Conservation (phyloP, 2,113 vertebrate species). For the Anarrhichthys ocellatus region DNA sequence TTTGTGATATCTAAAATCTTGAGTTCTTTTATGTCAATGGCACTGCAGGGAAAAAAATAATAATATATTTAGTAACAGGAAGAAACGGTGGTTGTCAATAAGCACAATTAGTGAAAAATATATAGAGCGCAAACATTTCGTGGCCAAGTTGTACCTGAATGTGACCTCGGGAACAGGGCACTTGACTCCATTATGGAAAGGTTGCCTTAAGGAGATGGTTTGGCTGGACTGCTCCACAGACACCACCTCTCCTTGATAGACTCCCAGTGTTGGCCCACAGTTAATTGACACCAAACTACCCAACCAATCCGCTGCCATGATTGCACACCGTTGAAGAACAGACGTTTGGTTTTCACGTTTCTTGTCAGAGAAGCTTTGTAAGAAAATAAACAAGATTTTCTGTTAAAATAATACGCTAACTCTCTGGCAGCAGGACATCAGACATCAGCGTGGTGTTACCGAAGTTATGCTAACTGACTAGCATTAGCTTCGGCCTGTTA, state of each 20-base stretch:
- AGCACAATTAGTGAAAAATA: background rate
- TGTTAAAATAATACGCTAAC: background rate
- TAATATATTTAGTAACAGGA: background rate
- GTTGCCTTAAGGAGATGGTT: constrained; percentile 94
- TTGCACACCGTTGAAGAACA: constrained; percentile 14
- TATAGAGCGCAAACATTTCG: fast-evolving
- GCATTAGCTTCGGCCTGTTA: constrained; percentile 45
- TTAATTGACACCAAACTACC: constrained; percentile 97
- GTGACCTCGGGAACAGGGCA: constrained; percentile 98
- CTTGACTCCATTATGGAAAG: constrained; percentile 97
- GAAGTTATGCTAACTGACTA: constrained; percentile 27
- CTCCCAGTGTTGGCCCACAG: constrained; percentile 93
- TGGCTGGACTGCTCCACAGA: constrained; percentile 96
- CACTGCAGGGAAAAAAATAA: constrained; percentile 78
- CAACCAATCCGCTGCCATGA: constrained; percentile 95
- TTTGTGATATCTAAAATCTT: constrained; percentile 92
- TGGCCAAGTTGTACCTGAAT: constrained; percentile 87
- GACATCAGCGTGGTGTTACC: background rate
- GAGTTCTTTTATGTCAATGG: constrained; percentile 96
- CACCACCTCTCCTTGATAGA: constrained; percentile 96
- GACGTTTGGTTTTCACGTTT: background rate
- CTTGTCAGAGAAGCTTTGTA: fast-evolving
- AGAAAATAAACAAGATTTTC: background rate
- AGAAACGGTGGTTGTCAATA: background rate
- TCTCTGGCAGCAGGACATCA: background rate